Percentiles rank a stretch among this genome's conserved stretches.
Conservation (phyloP, 2,797 vertebrate genomes). For the Uromys caudimaculatus region DNA sequence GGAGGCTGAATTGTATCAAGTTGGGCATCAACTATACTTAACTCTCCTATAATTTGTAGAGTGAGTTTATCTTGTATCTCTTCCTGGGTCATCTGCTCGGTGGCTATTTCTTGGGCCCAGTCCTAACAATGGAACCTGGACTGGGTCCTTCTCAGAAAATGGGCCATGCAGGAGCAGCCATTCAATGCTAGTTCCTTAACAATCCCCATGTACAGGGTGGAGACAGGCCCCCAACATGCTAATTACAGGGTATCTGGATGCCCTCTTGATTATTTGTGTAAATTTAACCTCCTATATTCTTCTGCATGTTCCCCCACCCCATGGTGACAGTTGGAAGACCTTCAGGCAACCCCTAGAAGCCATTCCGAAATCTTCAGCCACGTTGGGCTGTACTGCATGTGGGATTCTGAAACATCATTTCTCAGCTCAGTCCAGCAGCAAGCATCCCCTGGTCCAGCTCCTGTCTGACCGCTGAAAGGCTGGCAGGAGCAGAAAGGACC, state of each 20-base stretch:
- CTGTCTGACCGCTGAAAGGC: neutral
- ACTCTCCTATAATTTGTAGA: neutral
- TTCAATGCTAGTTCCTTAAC: fast-evolving
- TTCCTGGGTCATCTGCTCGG: neutral
- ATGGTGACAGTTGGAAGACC: neutral
- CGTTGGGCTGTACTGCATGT: neutral
- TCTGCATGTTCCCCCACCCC: neutral
- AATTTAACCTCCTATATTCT: neutral
- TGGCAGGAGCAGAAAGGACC: neutral
- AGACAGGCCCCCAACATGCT: neutral
- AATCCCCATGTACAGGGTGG: neutral
- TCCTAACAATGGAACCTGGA: neutral
- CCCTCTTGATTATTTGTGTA: neutral
- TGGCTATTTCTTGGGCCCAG: neutral
- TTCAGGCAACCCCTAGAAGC: neutral
- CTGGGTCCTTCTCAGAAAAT: neutral
- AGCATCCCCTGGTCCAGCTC: neutral
- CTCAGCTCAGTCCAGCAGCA: neutral
- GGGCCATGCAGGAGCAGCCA: neutral
- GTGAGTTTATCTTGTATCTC: neutral
- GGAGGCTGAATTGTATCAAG: neutral
- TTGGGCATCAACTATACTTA: neutral
- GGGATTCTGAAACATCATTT: neutral
- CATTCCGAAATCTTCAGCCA: constrained; percentile 10
- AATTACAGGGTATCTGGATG: neutral